A percentile compares a stretch with the other conserved stretches of the same genome.
Evolutionary conservation across 1,140 invertebrate species (phyloP).

Genomic region (Diorhabda sublineata): DNA sequence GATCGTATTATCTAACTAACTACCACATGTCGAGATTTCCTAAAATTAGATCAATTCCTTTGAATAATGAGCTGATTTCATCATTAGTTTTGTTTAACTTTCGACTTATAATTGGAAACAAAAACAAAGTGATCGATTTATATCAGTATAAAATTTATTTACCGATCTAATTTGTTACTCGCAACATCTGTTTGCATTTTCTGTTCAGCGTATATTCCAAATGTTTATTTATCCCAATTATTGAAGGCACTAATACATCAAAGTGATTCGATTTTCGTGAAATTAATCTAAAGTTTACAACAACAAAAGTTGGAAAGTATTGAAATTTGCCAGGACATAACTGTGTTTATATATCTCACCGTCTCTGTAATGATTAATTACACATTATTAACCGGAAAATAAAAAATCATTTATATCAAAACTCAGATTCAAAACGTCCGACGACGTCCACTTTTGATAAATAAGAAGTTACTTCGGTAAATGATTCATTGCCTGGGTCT

Average conservation of each 20-base stretch:
- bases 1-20: too few relatives aligned
- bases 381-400: background rate
- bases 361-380: background rate
- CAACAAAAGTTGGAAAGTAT: background rate
- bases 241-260: conserved; percentile 1
- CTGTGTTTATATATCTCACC: background rate
- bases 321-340: background rate
- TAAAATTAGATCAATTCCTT: too few relatives aligned
- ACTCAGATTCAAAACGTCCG: too few relatives aligned
- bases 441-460: too few relatives aligned
- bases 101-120: too few relatives aligned
- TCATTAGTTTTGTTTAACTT: too few relatives aligned
- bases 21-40: too few relatives aligned
- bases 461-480: too few relatives aligned
- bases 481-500: too few relatives aligned
- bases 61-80: too few relatives aligned
- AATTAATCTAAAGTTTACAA: background rate
- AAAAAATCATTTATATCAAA: background rate
- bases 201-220: background rate
- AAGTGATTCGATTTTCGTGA: background rate
- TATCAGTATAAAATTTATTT: background rate
- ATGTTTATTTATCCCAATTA: background rate
- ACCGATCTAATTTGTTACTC: background rate
- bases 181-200: background rate
- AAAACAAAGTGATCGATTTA: too few relatives aligned